phyloP scores from a whole-genome alignment of 2,797 vertebrate species.

The Rhinoraja longicauda region DNA sequence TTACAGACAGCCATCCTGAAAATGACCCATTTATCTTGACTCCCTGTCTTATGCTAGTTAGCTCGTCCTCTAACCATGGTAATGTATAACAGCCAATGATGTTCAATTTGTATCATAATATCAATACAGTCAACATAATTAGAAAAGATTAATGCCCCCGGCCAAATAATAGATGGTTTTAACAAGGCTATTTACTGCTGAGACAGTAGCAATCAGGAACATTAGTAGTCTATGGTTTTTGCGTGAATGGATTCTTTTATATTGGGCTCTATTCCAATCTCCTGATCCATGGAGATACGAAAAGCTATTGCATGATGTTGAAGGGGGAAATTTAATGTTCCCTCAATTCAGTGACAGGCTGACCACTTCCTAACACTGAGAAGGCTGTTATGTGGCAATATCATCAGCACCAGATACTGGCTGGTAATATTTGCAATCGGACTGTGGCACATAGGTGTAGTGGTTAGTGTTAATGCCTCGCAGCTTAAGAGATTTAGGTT shows the following conservation, averaged over 20 bases:
- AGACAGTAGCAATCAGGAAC: not conserved
- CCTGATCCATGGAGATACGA: not conserved
- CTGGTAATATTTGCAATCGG: not conserved
- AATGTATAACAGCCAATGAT: not conserved
- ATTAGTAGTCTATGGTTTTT: not conserved
- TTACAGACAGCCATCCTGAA: too few species aligned
- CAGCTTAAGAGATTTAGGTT: too few species aligned
- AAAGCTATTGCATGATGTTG: not conserved
- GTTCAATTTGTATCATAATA: not conserved
- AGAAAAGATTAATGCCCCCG: not conserved
- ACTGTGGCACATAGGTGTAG: too few species aligned
- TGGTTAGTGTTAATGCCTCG: too few species aligned
- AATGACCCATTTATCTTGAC: too few species aligned
- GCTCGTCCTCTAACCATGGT: too few species aligned
- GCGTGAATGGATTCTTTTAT: not conserved
- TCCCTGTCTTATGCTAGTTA: too few species aligned
- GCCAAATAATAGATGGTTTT: not conserved
- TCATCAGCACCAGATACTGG: not conserved
- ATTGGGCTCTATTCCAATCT: not conserved
- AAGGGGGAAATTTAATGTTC: not conserved
- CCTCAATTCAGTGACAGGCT: not conserved
- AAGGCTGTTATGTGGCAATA: not conserved
- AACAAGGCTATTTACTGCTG: not conserved
- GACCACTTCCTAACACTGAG: not conserved
- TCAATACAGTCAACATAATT: not conserved